Conservation (phyloP, 2,113 vertebrate genomes). For the Gnathonemus echidnorhynchus region DNA sequence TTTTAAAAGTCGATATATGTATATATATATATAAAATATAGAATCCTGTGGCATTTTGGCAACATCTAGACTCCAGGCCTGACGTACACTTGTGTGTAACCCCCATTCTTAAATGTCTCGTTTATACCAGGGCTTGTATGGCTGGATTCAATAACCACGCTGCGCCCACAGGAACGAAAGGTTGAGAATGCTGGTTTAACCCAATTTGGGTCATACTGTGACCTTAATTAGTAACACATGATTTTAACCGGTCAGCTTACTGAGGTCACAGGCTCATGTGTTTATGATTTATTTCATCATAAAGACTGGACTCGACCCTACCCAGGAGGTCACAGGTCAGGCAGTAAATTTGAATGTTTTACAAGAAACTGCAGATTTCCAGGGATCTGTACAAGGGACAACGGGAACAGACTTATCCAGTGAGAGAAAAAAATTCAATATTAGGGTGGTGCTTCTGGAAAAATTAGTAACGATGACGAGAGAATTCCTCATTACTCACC, state of each 20-base stretch:
- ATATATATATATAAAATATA: background rate
- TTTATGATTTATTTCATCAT: conserved; percentile 62
- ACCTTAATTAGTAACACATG: conserved; percentile 59
- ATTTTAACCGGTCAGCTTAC: conserved; percentile 29
- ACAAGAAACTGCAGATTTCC: conserved; percentile 9
- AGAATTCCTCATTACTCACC: conserved; percentile 16
- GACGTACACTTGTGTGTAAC: background rate
- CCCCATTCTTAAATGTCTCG: conserved; percentile 5
- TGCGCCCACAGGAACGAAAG: conserved; percentile 42
- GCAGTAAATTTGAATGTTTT: conserved; percentile 54
- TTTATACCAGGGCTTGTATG: conserved; percentile 31
- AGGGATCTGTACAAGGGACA: background rate
- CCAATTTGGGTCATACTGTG: conserved; percentile 49
- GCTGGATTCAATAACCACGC: conserved; percentile 52
- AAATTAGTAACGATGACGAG: background rate
- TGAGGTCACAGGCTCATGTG: conserved; percentile 55
- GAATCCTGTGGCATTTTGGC: background rate
- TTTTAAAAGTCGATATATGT: background rate
- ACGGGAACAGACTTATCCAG: background rate
- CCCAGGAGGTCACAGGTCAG: conserved; percentile 44
- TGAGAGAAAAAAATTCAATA: background rate
- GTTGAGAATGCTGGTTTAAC: conserved; percentile 57
- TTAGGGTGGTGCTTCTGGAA: background rate
- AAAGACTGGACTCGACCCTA: conserved; percentile 51
- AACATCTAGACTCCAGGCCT: background rate